Percentiles rank a stretch among this genome's conserved stretches.
These are phyloP conservation scores for Porites lobata DNA, from an alignment of 92 coral and sea anemone species.

Conservation along the genomic window DNA sequence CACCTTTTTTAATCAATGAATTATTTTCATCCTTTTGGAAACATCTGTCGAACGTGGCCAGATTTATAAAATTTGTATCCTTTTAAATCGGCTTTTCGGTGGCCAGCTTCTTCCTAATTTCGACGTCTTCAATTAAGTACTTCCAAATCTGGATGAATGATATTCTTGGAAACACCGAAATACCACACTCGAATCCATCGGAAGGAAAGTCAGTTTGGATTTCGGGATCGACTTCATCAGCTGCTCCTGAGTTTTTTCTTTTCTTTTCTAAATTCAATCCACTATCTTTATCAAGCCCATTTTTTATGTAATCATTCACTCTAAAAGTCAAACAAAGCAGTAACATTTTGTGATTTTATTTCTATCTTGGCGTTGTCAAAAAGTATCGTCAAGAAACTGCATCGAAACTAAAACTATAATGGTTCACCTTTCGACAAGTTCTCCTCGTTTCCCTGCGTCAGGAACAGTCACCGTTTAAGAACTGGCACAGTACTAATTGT, in stretches of 20 bases:
- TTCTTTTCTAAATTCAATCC: slow-evolving; percentile 58
- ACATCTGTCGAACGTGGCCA: slow-evolving; percentile 55
- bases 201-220: slow-evolving; percentile 41
- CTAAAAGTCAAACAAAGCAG: slow-evolving; percentile 17
- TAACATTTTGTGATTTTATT: too few relatives aligned
- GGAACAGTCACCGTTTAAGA: too few relatives aligned
- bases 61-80: slow-evolving; percentile 75
- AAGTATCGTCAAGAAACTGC: too few relatives aligned
- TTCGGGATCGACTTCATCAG: slow-evolving; percentile 23
- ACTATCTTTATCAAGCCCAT: slow-evolving; percentile 44
- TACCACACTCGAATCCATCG: slow-evolving; percentile 50
- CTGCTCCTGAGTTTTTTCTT: slow-evolving; percentile 47
- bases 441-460: too few relatives aligned
- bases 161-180: slow-evolving; percentile 21
- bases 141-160: slow-evolving; percentile 62
- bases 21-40: slow-evolving; percentile 39
- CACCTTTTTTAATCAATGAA: slow-evolving; percentile 55
- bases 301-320: slow-evolving; percentile 64
- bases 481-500: too few relatives aligned
- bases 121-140: neutral
- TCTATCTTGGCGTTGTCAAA: too few relatives aligned
- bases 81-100: slow-evolving; percentile 69
- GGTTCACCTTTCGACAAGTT: too few relatives aligned
- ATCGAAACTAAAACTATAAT: too few relatives aligned
- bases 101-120: slow-evolving; percentile 63